Evolutionary conservation across 2,113 vertebrate species (phyloP), one percentile per base, ranked within the genome.

Genomic region (Bettongia penicillata): DNA sequence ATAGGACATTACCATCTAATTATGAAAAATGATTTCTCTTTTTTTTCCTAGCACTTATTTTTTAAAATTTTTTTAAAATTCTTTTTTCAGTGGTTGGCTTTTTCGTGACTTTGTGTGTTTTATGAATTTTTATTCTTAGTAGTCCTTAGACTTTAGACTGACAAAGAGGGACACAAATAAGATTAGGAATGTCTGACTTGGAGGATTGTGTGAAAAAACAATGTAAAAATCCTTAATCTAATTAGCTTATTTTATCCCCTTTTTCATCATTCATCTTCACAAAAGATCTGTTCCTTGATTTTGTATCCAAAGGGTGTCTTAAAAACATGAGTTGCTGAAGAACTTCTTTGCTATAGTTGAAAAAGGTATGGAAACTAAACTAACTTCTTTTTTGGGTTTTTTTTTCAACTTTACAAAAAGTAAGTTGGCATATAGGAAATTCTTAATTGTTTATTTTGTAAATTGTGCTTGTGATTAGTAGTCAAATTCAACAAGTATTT

Each of bases 391-490:
- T n/a, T 51, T 51, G 51, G 8, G 51, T 51, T 51, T 51, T 51
- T 49, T 95, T 96, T 91, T 90, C 90, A 57, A 57, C 26, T 25
- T 57, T 26, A 57, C 55, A 28, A 9, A 57, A 55, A 8, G 8
- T 55, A 57, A 68, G 31, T 68, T 10, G 11, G 3, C 57, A 68
- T 37, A 19, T 26, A 68, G 57, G 47, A 90, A 90, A 43, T 47
- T 26, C 22, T 43, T 49, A 89, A 24, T 48, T 28, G 5, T 94
- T 91, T 91, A 51, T 89, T 94, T 96, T 51, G 25, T 94, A 90
- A 93, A 94, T 95, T 28, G 48, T 95, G 43, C 48, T 77, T 93
- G 77, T 97, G 49, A 61, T 91, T 89, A n/a, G 95, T 90, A 61
- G 23, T 92, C 68, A 37, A 92, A 28, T 57, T 57, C 25, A 57